These are phyloP conservation scores for Seriola rivoliana DNA, from an alignment of 2,113 vertebrate genomes.

Conservation along the genomic window DNA sequence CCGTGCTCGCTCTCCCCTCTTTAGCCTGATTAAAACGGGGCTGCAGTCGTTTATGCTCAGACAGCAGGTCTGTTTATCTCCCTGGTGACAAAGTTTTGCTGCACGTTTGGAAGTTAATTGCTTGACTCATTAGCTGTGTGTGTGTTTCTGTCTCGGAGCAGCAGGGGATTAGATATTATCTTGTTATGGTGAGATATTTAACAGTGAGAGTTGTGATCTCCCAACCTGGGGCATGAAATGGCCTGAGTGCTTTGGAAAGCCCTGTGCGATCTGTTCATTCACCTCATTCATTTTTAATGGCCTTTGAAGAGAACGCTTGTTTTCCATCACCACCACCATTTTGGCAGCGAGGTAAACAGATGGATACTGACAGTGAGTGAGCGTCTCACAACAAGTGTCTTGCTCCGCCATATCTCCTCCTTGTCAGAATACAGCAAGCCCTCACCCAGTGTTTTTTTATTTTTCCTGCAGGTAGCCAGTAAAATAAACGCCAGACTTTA, in stretches of 20 bases:
- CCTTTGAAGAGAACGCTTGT: constrained; percentile 69
- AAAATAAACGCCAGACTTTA: constrained; percentile 60
- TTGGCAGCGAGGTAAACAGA: constrained; percentile 73
- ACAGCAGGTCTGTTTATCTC: constrained; percentile 58
- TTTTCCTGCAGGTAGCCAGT: constrained; percentile 32
- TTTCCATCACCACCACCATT: constrained; percentile 59
- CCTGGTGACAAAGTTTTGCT: constrained; percentile 61
- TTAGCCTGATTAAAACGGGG: constrained; percentile 48
- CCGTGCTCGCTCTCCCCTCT: not conserved
- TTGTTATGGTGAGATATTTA: constrained; percentile 44
- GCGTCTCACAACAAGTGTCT: constrained; percentile 54
- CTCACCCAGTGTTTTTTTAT: constrained; percentile 19
- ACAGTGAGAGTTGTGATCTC: constrained; percentile 49
- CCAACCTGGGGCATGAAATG: constrained; percentile 49
- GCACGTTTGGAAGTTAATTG: constrained; percentile 70
- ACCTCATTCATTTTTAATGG: constrained; percentile 74
- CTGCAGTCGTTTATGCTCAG: constrained; percentile 37
- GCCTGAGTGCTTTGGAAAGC: constrained; percentile 39
- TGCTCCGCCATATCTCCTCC: constrained; percentile 40
- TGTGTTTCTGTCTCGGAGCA: constrained; percentile 47
- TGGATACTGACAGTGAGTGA: constrained; percentile 72
- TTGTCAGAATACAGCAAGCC: constrained; percentile 56
- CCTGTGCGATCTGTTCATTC: constrained; percentile 49
- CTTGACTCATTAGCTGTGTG: constrained; percentile 63
- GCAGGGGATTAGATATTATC: constrained; percentile 53